Evolutionary conservation across 2,888 invertebrate genomes (phyloP), one percentile per base, ranked within the genome.

Genomic region (Cosmopolites sordidus): DNA sequence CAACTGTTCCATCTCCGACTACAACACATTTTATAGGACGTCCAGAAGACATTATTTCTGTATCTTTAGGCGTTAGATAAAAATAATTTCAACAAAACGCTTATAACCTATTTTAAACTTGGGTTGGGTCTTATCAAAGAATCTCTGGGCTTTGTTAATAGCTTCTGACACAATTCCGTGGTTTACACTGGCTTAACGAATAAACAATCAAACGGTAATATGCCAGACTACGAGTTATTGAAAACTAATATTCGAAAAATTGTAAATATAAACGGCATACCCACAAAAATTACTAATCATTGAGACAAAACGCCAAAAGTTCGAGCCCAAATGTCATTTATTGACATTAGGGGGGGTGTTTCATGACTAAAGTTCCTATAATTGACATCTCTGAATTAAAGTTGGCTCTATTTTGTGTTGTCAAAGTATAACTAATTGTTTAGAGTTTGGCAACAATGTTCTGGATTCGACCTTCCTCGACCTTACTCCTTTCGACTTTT

Each of bases 1-100:
- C 93, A 60, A 93, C 93, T 45, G 92, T 92, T 66, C 92, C 93
- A 77, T 93, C 93, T 61, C 92, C 92, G 62, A 93, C 92, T 52
- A 92, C 91, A 65, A 92, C 92, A 79, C 92, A 91, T 75, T 92
- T 92, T 72, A 92, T 91, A 64, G 92, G 92, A 75, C 91, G 84
- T 74, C 91, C 91, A 74, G 87, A 91, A 81, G 94, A 94, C 89
- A 93, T 94, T 16, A 4, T 33, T 33, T 11, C n/a, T 12, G 33
- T 6, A n/a, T n/a, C 4, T 9, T 11, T 33, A 33, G 33, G 12
- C 15, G 39, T n/a, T 37, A 30, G 17, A 40, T 40, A 27, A 47
- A 47, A 15, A 22, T 17, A 37, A 33, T 18, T 18, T 18, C 12
- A 37, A 40, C 39, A 47, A 18, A 47, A 22, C 38, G 38, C 27